Conservation (phyloP, 2,888 invertebrate species). For the Phanerotoma sp. region DNA sequence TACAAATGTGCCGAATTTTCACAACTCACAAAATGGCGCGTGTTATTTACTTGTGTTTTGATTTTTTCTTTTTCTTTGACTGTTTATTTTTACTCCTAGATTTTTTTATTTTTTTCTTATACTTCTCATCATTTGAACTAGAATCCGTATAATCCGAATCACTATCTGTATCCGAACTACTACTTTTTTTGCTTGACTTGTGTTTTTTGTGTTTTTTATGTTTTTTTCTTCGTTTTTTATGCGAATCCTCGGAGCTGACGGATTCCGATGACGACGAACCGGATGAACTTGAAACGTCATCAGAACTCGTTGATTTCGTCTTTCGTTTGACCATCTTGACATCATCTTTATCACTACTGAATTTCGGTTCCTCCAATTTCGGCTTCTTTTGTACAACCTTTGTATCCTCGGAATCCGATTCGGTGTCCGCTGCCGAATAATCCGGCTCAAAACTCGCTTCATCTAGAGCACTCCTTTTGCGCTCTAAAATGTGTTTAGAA, state of each 20-base stretch:
- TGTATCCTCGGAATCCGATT: slow-evolving; percentile 62
- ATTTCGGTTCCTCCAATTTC: slow-evolving; percentile 5
- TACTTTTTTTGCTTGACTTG: slow-evolving; percentile 62
- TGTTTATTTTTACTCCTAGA: slow-evolving; percentile 71
- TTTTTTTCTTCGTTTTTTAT: slow-evolving; percentile 64
- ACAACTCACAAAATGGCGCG: slow-evolving; percentile 22
- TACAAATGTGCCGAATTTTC: slow-evolving; percentile 1
- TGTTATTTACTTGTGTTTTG: slow-evolving; percentile 61
- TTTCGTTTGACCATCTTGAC: slow-evolving; percentile 35
- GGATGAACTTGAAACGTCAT: slow-evolving; percentile 59
- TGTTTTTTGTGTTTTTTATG: slow-evolving; percentile 64
- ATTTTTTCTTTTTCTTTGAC: slow-evolving; percentile 73
- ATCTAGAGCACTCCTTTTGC: slow-evolving; percentile 70
- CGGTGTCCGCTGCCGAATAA: slow-evolving; percentile 70
- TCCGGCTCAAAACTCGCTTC: slow-evolving; percentile 76
- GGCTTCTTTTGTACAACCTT: slow-evolving; percentile 3
- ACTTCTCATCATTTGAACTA: slow-evolving; percentile 67
- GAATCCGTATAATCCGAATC: slow-evolving; percentile 66
- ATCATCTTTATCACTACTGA: slow-evolving; percentile 41
- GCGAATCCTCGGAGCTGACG: slow-evolving; percentile 57
- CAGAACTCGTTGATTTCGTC: slow-evolving; percentile 60
- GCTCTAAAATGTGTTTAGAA: slow-evolving; percentile 58
- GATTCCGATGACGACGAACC: slow-evolving; percentile 59
- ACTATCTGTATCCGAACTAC: slow-evolving; percentile 65
- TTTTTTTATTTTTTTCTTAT: slow-evolving; percentile 66